A percentile compares a stretch with the other conserved stretches of the same genome.
These are phyloP conservation scores for Eremobia ochroleuca DNA, from an alignment of 2,888 invertebrate genomes.

Conservation along the genomic window DNA sequence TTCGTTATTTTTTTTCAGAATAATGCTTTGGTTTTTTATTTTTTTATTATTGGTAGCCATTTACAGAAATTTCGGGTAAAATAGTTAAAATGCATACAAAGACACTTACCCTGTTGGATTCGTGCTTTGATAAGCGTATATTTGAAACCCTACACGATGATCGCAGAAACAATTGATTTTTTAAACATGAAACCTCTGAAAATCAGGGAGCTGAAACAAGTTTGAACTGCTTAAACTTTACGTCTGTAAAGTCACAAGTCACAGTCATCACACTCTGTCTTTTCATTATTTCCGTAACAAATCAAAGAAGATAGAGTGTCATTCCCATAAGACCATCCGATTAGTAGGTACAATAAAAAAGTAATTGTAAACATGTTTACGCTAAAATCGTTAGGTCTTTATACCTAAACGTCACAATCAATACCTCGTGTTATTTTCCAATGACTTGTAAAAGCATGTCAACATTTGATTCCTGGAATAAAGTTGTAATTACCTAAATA, in stretches of 20 bases:
- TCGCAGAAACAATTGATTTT: background rate
- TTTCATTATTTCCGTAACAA: background rate
- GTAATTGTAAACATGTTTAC: slow-evolving; percentile 6
- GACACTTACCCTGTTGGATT: background rate
- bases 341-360: background rate
- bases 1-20: background rate
- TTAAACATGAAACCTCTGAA: background rate
- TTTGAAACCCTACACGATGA: background rate
- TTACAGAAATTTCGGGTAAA: background rate
- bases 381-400: slow-evolving; percentile 8
- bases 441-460: background rate
- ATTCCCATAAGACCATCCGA: background rate
- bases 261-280: background rate
- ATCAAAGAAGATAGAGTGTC: background rate
- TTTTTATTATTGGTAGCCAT: background rate
- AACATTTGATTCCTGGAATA: background rate
- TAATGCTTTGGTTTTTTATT: background rate
- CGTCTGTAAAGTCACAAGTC: background rate
- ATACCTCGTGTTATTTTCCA: slow-evolving; percentile 1
- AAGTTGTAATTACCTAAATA: background rate
- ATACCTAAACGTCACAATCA: background rate
- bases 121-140: background rate
- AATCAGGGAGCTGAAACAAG: background rate
- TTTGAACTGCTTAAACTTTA: background rate
- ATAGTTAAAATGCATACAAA: background rate